Base-by-base conservation (phyloP, 2,888 invertebrate genomes). In the Liopterus haemorrhoidalis region DNA sequence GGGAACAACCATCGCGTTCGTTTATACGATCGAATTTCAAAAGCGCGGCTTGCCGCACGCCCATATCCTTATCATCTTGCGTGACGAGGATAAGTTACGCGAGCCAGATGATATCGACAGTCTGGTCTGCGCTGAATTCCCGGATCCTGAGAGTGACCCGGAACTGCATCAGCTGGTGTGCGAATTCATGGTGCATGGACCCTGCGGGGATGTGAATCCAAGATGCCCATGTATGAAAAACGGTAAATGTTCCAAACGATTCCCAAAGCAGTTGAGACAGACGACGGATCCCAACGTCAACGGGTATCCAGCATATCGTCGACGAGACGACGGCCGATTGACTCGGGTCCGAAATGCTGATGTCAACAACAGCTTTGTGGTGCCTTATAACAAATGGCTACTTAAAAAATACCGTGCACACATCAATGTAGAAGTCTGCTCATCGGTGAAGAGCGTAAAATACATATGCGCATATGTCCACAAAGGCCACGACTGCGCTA, bases 231-330 rank as follows among this genome's bases (percentile, higher is more conserved):
- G 49, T 20, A 54, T 52, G 49, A 35, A 35, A 38, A 44, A 56
- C 30, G 53, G 51, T 11, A 54, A 56, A 50, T 59, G 58, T 28
- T 47, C 53, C 2, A 61, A 62, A 49, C 45, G 54, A 30, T 61
- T 52, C 47, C 59, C 60, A 5, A 60, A 59, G 52, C 4, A 39
- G 36, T 58, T 57, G 37, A 30, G 35, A n/a, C 43, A 51, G 18
- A 41, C 50, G 33, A 58, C 54, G 30, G 46, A 28, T 18, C 48
- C 50, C 25, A 49, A 50, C 50, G 54, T 43, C 25, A 51, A 58
- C 46, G 57, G 56, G 5, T 61, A 60, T 48, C 58, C 57, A 4
- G 19, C 38, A 4, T 60, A 59, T 51, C 49, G 49, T 18, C 41
- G 57, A 46, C 46, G 48, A 21, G 43, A 59, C 42, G 51, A 37